Evolutionary conservation across 2,888 invertebrate species (phyloP), one percentile per base, ranked within the genome.

Genomic region (Hypolimnas misippus): DNA sequence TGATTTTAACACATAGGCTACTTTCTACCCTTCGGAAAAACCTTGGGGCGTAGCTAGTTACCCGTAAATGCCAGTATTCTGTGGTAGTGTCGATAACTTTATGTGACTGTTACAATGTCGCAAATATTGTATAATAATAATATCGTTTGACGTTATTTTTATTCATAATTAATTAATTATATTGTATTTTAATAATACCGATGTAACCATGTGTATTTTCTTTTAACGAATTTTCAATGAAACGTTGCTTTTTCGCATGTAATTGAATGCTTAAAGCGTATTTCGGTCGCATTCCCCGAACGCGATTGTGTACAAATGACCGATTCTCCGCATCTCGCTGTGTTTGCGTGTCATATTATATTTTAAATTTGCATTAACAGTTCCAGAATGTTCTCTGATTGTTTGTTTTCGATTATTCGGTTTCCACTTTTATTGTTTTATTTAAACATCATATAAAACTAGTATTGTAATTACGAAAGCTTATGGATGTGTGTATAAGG

Each of bases 241-340:
- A 57, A 53, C 50, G 42, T 29, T 17, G 44, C 33, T 54, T 56
- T 54, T 35, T 19, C 44, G 33, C 16, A 31, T 31, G 33, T 53
- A 46, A 58, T 54, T 52, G 19, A 33, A 62, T n/a, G 49, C 35
- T 53, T 31, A 49, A 40, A 55, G 46, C 46, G 44, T 53, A 65
- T 65, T 58, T 21, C 31, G 51, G 50, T 57, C 51, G 54, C 35
- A 54, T 44, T 55, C 51, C n/a, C 62, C 33, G 54, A 42, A 16
- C 50, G 29, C 50, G 29, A 50, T 29, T 54, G 49, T 49, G 62
- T 57, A 55, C 57, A 54, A 57, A 62, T 54, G 57, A 44, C 19
- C 50, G 65, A 58, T 58, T 58, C 57, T 35, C 64, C 53, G 54
- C 50, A 51, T 62, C 57, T 57, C 57, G 55, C 44, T 62, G 57